Base-by-base conservation (phyloP, 1,140 invertebrate genomes). In the Drosophila takahashii region DNA sequence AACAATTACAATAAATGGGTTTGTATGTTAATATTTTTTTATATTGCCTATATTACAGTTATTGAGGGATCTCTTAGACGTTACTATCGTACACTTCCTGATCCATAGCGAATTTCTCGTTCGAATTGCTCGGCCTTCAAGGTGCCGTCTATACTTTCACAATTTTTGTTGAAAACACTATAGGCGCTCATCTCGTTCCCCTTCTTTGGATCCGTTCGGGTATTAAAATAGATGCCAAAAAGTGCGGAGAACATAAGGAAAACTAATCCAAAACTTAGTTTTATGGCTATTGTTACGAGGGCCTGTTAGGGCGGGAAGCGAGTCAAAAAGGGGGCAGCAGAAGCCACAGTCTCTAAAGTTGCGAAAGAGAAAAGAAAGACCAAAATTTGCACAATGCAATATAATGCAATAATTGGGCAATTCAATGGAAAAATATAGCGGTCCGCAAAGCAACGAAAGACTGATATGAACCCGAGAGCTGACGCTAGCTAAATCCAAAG, bases 141-240 rank as follows among this genome's bases (percentile, higher is more conserved):
- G 2, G 98, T 98, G 13, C 98, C 98, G 78, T 98, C 96, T 69
- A 99, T 96, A 53, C 96, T 95, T 91, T 97, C 94, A 93, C 97
- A 99, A 83, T 98, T 95, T 70, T 96, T 95, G 94, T 99, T 99
- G 91, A 99, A 99, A 0, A 99, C 98, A 57, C 98, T 99, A 92
- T 99, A 99, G 0, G 98, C 98, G 93, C 97, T 99, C 0, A 96
- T 92, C 94, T 98, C 97, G 36, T 95, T 95, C 44, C 91, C 92
- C 58, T 94, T 95, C 90, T 94, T 96, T 16, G 94, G 94, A 8
- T 94, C 93, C 4, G 96, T 96, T 47, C 97, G 93, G 36, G 97
- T 98, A 91, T 98, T 99, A 0, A 95, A 93, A 90, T 95, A 99
- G 47, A 99, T 97, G 18, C 96, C 94, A 77, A 96, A 85, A 48